These are phyloP conservation scores for Theocolax elegans DNA, from an alignment of 1,140 invertebrate genomes.

Conservation along the genomic window DNA sequence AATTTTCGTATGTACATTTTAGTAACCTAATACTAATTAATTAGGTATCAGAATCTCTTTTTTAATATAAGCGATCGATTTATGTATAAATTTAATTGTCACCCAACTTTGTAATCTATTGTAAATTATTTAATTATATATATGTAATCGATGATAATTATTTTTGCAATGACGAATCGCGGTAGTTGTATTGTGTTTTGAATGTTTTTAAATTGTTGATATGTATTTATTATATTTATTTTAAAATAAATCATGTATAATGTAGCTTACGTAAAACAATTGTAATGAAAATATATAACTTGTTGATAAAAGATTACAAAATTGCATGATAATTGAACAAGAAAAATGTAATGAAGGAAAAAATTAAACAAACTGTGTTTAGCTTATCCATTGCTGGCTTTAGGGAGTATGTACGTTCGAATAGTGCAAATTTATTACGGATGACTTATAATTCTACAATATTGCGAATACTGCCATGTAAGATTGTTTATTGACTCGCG, in stretches of 20 bases:
- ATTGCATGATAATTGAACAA: conserved; percentile 16
- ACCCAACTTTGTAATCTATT: conserved; percentile 25
- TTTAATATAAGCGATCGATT: not conserved
- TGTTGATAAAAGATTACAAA: conserved; percentile 24
- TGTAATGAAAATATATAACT: conserved; percentile 10
- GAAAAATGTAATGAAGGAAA: no score
- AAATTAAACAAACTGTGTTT: conserved; percentile 3
- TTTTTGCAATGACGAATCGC: conserved; percentile 5
- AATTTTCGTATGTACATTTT: conserved; percentile 33
- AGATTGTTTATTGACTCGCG: conserved; percentile 34
- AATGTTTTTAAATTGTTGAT: conserved; percentile 13
- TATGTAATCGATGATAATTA: conserved; percentile 1
- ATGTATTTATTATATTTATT: conserved; percentile 26
- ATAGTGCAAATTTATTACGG: conserved; percentile 36
- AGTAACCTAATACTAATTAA: no score
- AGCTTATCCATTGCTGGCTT: conserved; percentile 27
- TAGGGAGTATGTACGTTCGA: not conserved
- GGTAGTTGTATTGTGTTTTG: not conserved
- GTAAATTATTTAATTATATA: conserved; percentile 31
- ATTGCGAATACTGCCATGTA: conserved; percentile 40
- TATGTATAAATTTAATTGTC: conserved; percentile 31
- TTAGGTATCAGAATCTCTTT: not conserved
- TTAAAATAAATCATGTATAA: not conserved
- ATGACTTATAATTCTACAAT: conserved; percentile 24
- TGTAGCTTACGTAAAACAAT: not conserved